These are phyloP conservation scores for Mionectes olivaceus DNA, from an alignment of 2,797 vertebrate species.

Conservation along the genomic window DNA sequence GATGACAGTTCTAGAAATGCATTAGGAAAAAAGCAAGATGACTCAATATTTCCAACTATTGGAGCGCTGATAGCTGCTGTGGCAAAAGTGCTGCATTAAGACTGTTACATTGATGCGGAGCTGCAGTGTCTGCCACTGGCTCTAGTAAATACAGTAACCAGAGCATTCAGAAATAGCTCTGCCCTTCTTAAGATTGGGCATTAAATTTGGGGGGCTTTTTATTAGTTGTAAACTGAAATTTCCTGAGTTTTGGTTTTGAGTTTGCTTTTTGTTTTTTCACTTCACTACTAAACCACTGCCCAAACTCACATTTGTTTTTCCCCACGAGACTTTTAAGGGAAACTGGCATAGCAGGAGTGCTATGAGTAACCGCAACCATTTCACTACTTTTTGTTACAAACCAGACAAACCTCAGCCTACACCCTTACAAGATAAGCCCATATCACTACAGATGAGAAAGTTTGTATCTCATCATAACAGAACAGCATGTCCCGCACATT, in stretches of 20 bases:
- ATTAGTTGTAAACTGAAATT: not conserved
- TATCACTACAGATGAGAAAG: not conserved
- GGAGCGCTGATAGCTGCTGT: not conserved
- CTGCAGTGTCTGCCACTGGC: not conserved
- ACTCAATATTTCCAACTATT: not conserved
- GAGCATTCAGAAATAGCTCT: not conserved
- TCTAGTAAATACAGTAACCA: not conserved
- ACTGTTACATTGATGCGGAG: not conserved
- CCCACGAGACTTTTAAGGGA: not conserved
- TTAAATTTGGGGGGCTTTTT: accelerated
- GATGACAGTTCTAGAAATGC: not conserved
- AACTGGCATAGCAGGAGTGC: not conserved
- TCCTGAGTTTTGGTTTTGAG: not conserved
- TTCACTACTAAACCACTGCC: not conserved
- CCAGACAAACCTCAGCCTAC: not conserved
- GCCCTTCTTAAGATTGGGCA: not conserved
- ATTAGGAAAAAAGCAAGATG: not conserved
- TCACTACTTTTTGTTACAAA: not conserved
- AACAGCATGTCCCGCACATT: not conserved
- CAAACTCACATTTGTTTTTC: not conserved
- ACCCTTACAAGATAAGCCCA: not conserved
- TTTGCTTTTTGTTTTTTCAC: not conserved
- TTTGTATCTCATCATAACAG: not conserved
- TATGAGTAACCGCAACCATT: not conserved
- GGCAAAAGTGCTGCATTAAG: not conserved